These are phyloP conservation scores for Iphiclides podalirius DNA, from an alignment of 2,888 invertebrate genomes.

Conservation along the genomic window DNA sequence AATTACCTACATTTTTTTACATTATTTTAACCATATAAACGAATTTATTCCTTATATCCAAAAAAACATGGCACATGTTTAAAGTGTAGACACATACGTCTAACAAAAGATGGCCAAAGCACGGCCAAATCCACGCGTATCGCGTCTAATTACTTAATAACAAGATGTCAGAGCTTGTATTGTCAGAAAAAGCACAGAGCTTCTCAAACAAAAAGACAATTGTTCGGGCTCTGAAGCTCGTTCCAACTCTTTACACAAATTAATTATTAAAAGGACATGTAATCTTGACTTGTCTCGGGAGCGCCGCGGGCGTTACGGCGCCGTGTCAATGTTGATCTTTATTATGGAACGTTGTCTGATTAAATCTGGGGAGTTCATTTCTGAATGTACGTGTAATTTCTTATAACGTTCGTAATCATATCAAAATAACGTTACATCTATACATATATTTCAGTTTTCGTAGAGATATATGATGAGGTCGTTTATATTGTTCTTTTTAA, in stretches of 20 bases:
- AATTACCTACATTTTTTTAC: no score
- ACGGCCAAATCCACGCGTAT: not conserved
- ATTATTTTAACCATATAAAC: no score
- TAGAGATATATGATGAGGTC: no score
- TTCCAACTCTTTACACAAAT: constrained; percentile 70
- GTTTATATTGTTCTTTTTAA: no score
- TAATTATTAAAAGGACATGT: constrained; percentile 67
- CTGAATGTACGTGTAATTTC: constrained; percentile 45
- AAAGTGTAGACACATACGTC: no score
- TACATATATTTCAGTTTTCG: not conserved
- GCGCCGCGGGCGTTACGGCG: constrained; percentile 40
- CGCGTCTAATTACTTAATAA: constrained; percentile 11
- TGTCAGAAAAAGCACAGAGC: constrained; percentile 34
- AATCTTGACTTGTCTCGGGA: constrained; percentile 52
- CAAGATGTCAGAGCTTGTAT: constrained; percentile 6
- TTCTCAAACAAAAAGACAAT: constrained; percentile 55
- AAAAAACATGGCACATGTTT: no score
- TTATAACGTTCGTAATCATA: constrained; percentile 58
- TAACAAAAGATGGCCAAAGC: no score
- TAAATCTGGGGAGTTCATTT: constrained; percentile 48
- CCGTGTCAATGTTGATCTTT: constrained; percentile 62
- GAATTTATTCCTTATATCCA: no score
- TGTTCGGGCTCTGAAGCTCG: constrained; percentile 29
- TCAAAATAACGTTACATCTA: constrained; percentile 44
- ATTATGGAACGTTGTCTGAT: constrained; percentile 52